Conservation (phyloP, 2,797 vertebrate species). For the Malacoraja senta region DNA sequence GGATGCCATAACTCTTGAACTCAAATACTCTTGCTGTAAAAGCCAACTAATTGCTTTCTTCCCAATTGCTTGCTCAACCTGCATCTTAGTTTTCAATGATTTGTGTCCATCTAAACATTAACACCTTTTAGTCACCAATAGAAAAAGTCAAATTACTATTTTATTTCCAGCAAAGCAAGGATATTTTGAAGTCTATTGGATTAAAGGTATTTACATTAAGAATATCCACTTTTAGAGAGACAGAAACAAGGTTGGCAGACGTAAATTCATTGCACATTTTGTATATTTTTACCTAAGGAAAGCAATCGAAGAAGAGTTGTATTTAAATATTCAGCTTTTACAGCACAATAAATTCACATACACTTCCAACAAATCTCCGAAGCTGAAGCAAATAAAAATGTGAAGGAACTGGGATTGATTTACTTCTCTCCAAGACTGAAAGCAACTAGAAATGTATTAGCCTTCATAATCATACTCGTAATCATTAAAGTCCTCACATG, state of each 20-base stretch:
- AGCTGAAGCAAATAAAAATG: not conserved
- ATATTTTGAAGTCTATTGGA: not conserved
- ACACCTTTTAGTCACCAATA: no score
- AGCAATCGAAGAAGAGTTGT: no score
- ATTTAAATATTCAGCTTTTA: not conserved
- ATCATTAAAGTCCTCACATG: not conserved
- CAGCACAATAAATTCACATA: not conserved
- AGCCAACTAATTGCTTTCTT: no score
- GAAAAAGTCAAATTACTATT: no score
- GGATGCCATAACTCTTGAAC: no score
- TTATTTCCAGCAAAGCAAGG: no score
- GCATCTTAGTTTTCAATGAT: no score
- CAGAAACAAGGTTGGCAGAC: not conserved
- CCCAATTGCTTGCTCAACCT: no score
- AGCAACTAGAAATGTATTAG: not conserved
- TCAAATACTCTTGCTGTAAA: no score
- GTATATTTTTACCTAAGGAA: not conserved
- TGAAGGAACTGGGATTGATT: not conserved
- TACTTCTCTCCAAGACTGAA: not conserved
- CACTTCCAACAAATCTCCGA: not conserved
- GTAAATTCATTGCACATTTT: conserved; percentile 2
- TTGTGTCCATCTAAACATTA: no score
- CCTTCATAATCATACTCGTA: not conserved
- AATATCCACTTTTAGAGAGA: not conserved
- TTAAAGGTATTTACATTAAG: not conserved